Evolutionary conservation across 2,113 vertebrate species (phyloP).

Genomic region (Mobula hypostoma): DNA sequence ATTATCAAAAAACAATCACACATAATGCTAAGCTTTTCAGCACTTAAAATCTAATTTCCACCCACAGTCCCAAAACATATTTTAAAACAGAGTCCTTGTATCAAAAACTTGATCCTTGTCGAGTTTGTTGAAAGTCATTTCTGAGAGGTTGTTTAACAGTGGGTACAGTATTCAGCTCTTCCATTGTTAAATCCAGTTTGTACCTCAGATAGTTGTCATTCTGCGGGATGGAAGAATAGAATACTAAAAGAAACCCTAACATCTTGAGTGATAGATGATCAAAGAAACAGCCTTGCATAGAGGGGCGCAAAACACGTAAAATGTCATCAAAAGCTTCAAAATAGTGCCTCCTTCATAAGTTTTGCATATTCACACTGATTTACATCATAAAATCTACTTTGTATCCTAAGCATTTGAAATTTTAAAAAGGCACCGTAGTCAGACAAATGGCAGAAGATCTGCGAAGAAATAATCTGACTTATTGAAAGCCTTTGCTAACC

Average conservation of each 20-base stretch:
- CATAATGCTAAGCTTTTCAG: constrained; percentile 6
- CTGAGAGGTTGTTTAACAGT: background rate
- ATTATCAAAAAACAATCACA: background rate
- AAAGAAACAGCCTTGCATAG: constrained; percentile 30
- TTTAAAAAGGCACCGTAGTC: constrained; percentile 31
- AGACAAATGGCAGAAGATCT: constrained; percentile 29
- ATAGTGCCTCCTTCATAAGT: constrained; percentile 20
- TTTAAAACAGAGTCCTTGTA: background rate
- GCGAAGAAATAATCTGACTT: constrained; percentile 30
- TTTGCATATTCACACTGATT: constrained; percentile 38
- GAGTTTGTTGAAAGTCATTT: background rate
- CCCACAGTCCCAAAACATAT: background rate
- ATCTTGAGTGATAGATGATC: too few relatives aligned
- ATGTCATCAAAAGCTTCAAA: constrained; percentile 29
- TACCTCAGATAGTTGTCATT: background rate
- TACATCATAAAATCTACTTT: constrained; percentile 33
- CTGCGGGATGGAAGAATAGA: background rate
- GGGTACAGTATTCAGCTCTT: background rate
- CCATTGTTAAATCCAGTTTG: background rate
- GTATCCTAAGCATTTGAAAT: constrained; percentile 25
- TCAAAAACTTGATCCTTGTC: background rate
- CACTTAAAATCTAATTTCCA: constrained; percentile 11
- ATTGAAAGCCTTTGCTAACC: constrained; percentile 17
- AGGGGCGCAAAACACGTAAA: constrained; percentile 18
- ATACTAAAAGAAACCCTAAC: background rate